Conservation (phyloP, 2,113 vertebrate genomes). For the Trematocara nigrifrons region DNA sequence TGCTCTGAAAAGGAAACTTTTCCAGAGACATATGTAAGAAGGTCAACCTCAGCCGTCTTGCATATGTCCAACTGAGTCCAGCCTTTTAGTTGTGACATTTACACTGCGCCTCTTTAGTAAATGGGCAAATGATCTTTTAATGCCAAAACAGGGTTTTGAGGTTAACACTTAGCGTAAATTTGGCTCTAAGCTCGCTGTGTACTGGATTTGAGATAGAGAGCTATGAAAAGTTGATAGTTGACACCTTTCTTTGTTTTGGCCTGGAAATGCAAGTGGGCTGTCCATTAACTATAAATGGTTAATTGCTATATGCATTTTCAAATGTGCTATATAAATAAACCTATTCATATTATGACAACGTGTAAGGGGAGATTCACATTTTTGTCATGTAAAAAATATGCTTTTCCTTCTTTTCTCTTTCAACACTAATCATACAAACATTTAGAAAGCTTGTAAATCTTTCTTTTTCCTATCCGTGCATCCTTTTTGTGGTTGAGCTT, state of each 20-base stretch:
- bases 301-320: neutral
- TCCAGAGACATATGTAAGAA: neutral
- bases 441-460: neutral
- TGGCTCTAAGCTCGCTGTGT: rapidly evolving
- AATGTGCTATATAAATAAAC: neutral
- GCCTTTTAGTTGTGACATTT: neutral
- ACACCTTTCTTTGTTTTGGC: neutral
- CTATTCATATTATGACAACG: neutral
- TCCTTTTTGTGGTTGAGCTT: neutral
- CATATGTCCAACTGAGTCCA: neutral
- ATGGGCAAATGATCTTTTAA: neutral
- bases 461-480: neutral
- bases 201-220: neutral
- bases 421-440: neutral
- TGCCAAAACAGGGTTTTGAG: neutral
- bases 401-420: neutral
- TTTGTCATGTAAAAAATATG: neutral
- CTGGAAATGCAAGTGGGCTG: neutral
- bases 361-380: neutral
- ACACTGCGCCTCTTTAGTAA: neutral
- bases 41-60: neutral
- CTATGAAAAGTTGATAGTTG: neutral
- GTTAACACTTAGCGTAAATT: rapidly evolving
- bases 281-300: neutral
- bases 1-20: neutral